Evolutionary conservation across 2,113 vertebrate species (phyloP), one percentile per base, ranked within the genome.

Genomic region (Echinops telfairi): DNA sequence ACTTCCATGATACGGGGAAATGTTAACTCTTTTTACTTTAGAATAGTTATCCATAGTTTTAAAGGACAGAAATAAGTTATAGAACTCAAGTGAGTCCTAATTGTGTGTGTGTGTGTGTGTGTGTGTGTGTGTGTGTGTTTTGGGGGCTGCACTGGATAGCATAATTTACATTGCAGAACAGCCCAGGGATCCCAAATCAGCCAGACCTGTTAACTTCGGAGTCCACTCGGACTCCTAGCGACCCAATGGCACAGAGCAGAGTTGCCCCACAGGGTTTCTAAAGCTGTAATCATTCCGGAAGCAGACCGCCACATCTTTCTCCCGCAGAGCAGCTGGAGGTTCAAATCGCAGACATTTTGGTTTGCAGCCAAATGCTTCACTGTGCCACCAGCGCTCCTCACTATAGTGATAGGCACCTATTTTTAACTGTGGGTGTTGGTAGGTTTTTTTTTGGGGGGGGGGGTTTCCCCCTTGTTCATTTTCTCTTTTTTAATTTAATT

Each of bases 401-500:
- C 76, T 91, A 53, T 87, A 95, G 93, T 79, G 93, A 95, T 68
- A 96, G 92, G 88, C 57, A 25, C 96, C 96, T 93, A 33, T 95
- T 96, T 95, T 75, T 93, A 92, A n/a, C 88, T 95, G 16, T 77
- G 76, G 64, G 89, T 92, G 85, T 89, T 92, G 85, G 36, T 96
- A 92, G 85, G 43, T 70, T 80, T 97, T 94, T 70, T 80, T 97
- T 94, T 62, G 25, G 5, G 5, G 19, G 23, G 12, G 6, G 47
- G 12, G 47, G 10, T 5, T 23, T 36, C 3, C 6, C 5, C 93
- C 47, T 95, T 75, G 66, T 91, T 94, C 84, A 38, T 92, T 94
- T 94, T 93, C 82, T 89, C 91, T 92, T 85, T 66, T 66, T 29
- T 66, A 66, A 86, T 97, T 97, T 97, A 97, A 97, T 98, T 97